Conservation (phyloP, 2,888 invertebrate genomes). For the Clepsis dumicolana region DNA sequence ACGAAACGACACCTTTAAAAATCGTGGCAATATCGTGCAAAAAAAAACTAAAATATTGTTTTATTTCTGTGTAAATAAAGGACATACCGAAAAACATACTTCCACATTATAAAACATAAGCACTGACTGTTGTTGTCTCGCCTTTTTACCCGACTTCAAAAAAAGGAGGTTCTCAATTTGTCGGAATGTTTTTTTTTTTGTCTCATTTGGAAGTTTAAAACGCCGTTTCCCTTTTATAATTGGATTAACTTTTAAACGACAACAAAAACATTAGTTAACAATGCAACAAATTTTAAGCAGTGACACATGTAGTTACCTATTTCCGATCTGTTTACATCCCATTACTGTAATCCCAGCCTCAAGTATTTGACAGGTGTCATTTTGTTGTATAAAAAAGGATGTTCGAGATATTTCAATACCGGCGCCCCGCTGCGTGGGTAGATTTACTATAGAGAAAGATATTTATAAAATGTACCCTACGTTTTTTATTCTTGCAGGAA, state of each 20-base stretch:
- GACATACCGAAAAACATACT: too few species aligned
- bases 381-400: constrained; percentile 64
- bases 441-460: constrained; percentile 51
- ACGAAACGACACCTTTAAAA: too few species aligned
- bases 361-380: constrained; percentile 74
- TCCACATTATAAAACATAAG: too few species aligned
- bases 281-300: not conserved
- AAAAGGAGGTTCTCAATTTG: too few species aligned
- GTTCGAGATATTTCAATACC: constrained; percentile 70
- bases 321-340: constrained; percentile 14
- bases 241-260: not conserved
- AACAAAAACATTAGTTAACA: not conserved
- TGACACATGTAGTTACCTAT: constrained; percentile 11
- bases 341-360: constrained; percentile 52
- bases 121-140: too few species aligned
- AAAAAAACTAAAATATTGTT: too few species aligned
- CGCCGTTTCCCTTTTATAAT: not conserved
- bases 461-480: too few species aligned
- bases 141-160: too few species aligned
- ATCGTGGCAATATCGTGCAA: too few species aligned
- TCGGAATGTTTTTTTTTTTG: too few species aligned
- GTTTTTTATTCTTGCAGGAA: not conserved
- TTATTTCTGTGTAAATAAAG: too few species aligned
- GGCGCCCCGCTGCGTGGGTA: constrained; percentile 66
- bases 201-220: too few species aligned